Evolutionary conservation across 2,113 vertebrate species (phyloP), one percentile per base, ranked within the genome.

Genomic region (Dunckerocampus dactyliophorus): DNA sequence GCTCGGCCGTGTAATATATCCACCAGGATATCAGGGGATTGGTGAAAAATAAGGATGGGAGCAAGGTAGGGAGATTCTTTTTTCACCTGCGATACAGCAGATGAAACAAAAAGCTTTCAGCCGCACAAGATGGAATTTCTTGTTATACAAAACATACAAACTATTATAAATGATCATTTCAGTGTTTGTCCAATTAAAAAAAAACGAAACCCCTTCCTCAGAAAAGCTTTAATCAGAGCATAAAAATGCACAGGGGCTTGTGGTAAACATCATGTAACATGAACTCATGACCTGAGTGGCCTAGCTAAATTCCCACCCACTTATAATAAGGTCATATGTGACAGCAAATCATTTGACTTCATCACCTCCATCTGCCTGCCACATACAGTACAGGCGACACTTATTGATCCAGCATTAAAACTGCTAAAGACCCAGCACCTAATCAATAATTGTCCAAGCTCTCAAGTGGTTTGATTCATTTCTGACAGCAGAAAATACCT

Each of bases 1-100:
- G 71, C 81, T 75, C 83, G 81, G 75, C 74, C 81, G 83, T 84
- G 82, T 77, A 83, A 85, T 85, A 84, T 71, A 79, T 61, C 59
- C 68, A 77, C 67, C 31, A 17, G 56, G 51, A 72, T 80, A 76
- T 72, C 74, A 56, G 52, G 70, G 81, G 71, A 79, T 65, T 65
- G 63, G 51, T 65, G 72, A 47, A 60, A 72, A 82, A 75, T 77
- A 76, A 77, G 75, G 58, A 67, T 31, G 45, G 50, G 59, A 72
- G 54, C 61, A 64, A 62, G 59, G 59, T 62, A 61, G 74, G 58
- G 74, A 54, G 20, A 49, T 59, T 17, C 31, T 58, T 56, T 21
- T 65, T 47, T n/a, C 42, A 15, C 39, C 56, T 0, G 16, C 28
- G 34, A 59, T 28, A 42, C 60, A 68, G 55, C 14, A 47, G 71